Base-by-base conservation (phyloP, 2,888 invertebrate genomes). In the Caenorhabditis sulstoni region DNA sequence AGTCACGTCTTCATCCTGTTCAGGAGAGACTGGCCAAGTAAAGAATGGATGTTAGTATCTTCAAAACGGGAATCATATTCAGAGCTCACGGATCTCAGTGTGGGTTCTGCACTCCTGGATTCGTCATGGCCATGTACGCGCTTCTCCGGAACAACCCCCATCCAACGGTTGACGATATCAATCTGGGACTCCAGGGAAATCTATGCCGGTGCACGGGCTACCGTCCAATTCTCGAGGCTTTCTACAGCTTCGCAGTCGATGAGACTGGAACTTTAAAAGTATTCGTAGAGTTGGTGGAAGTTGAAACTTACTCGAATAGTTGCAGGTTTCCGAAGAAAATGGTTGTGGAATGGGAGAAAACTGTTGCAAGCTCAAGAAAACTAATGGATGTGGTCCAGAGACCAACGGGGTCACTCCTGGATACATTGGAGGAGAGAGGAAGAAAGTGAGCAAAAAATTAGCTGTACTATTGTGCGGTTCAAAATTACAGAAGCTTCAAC, bases 121-220 rank as follows among this genome's bases (percentile, higher is more conserved):
- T 97, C 80, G 95, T 97, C 0, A 97, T 97, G 97, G 96, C 96
- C 0, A 96, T 97, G 95, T 97, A 96, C 89, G 93, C 95, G 0
- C 92, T 97, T 49, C 91, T 97, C 0, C 92, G 97, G 87, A 94
- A 93, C 85, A 93, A 93, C 49, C 92, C 93, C 0, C 93, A 93
- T 87, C 95, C 96, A 0, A 85, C 86, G 7, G 74, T 81, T 8
- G 66, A 75, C 8, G 85, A 89, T 35, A 82, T 89, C 55, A 86
- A 89, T 50, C 81, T 86, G 18, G 81, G 87, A 3, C 58, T 90
- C 16, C 89, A 89, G 67, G 89, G 93, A 23, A 93, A 93, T 86
- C 92, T 97, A 11, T 97, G 96, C 87, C 93, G 97, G 77, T 97
- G 97, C 90, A 97, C 97, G 0, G 97, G 97, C 0, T 97, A 97